Evolutionary conservation across 2,888 invertebrate genomes (phyloP), one percentile per base, ranked within the genome.

Genomic region (Cataglyphis livida): DNA sequence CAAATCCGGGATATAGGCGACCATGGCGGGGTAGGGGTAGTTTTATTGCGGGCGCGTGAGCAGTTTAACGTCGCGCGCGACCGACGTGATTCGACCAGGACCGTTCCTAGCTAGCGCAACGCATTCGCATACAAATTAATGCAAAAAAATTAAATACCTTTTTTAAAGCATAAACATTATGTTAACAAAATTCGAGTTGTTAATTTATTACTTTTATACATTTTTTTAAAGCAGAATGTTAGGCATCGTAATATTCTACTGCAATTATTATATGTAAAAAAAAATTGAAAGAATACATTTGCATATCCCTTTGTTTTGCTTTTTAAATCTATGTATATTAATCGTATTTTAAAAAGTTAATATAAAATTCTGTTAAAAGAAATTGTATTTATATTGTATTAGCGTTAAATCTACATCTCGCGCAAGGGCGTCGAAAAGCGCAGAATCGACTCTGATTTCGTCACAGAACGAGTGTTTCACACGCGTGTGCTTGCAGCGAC

Each of bases 21-120:
- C 54, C 44, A 18, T 44, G 25, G 41, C 35, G 41, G 38, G 48
- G 25, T 28, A 68, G 64, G 84, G 64, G 78, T 44, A 71, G 71
- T 79, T 79, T 85, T 82, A 85, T 84, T 70, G 74, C 79, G 41
- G 44, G 59, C 84, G 65, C 78, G 84, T 79, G 78, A 71, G 51
- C 81, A 68, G 59, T 81, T 83, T 73, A 82, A 81, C 41, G 32
- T 81, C 73, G 66, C 15, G 65, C 54, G 25, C 21, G 15, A 21
- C 38, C 41, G 28, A 59, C 21, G 73, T 61, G 78, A 82, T 59
- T 78, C 57, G 61, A 61, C 66, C 57, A 70, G 32, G 44, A 41
- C 32, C 41, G 57, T 18, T 41, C 9, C 68, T 44, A 59, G 28
- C 32, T 35, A 21, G 15, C 32, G 48, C 28, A n/a, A 28, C 28